These are phyloP conservation scores for Gastrophryne carolinensis DNA, from an alignment of 2,797 vertebrate genomes.

Conservation along the genomic window DNA sequence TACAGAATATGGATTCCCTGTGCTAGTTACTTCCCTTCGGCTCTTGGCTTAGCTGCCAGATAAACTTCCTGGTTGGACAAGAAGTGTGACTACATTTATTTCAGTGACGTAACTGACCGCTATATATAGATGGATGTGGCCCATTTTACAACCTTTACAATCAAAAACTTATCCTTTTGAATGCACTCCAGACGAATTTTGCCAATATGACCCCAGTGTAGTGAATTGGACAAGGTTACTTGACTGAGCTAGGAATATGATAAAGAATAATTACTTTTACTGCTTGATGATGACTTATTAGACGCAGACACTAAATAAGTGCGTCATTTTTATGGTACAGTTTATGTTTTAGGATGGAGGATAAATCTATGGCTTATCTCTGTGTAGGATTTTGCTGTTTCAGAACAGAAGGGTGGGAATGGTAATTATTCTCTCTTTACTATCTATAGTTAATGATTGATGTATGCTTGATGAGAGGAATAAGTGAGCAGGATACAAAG, in stretches of 20 bases:
- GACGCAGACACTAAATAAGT: too few relatives aligned
- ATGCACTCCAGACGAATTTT: too few relatives aligned
- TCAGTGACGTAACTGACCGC: too few relatives aligned
- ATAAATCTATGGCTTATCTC: not conserved
- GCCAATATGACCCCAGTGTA: not conserved
- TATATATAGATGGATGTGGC: too few relatives aligned
- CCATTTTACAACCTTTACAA: too few relatives aligned
- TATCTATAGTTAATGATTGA: slow-evolving; percentile 42
- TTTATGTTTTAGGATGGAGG: not conserved
- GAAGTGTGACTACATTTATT: too few relatives aligned
- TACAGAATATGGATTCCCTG: too few relatives aligned
- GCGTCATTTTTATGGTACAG: not conserved
- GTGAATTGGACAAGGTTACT: not conserved
- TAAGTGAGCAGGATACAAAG: slow-evolving; percentile 43
- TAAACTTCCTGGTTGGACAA: too few relatives aligned
- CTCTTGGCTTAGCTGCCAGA: too few relatives aligned
- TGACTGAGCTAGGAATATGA: not conserved
- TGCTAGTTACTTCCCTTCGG: too few relatives aligned
- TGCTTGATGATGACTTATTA: not conserved
- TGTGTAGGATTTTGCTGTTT: not conserved
- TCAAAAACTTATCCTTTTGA: too few relatives aligned
- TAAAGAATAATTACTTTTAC: not conserved
- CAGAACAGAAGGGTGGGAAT: not conserved
- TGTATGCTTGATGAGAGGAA: slow-evolving; percentile 15
- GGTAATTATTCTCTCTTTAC: slow-evolving; percentile 32